Conservation (phyloP, 2,888 invertebrate genomes). For the Ecdyonurus torrentis region DNA sequence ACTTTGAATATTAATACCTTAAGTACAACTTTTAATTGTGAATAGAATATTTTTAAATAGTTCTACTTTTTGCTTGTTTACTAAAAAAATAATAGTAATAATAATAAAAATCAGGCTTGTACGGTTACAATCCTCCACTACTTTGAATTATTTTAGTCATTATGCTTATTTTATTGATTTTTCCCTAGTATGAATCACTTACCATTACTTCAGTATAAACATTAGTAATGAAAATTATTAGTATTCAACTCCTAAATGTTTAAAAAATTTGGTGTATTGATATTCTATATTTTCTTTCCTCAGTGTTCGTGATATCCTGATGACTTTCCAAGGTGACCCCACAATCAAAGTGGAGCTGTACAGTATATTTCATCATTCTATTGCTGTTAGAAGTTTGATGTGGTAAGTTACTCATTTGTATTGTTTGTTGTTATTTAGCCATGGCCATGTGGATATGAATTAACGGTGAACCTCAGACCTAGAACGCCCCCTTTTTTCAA, state of each 20-base stretch:
- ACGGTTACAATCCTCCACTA: background rate
- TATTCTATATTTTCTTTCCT: too few species aligned
- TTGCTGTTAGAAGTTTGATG: constrained; percentile 19
- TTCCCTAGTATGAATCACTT: too few species aligned
- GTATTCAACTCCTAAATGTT: too few species aligned
- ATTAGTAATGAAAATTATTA: too few species aligned
- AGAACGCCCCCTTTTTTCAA: too few species aligned
- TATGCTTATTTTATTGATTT: too few species aligned
- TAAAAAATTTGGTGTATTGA: too few species aligned
- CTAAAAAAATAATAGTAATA: background rate
- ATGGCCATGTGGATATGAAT: too few species aligned
- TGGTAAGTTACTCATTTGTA: constrained; percentile 19
- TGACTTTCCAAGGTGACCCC: constrained; percentile 21
- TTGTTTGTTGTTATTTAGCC: background rate
- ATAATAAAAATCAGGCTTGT: too few species aligned
- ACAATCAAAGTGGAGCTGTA: constrained; percentile 24
- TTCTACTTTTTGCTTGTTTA: constrained; percentile 2
- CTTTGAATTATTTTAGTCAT: constrained; percentile 14
- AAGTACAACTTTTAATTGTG: background rate
- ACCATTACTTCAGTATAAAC: too few species aligned
- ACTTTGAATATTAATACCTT: background rate
- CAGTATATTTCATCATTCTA: constrained; percentile 24
- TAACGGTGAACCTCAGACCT: too few species aligned
- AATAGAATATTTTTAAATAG: background rate
- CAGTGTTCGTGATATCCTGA: constrained; percentile 21